phyloP scores from a whole-genome alignment of 2,797 vertebrate species.

The Rhinoraja longicauda region DNA sequence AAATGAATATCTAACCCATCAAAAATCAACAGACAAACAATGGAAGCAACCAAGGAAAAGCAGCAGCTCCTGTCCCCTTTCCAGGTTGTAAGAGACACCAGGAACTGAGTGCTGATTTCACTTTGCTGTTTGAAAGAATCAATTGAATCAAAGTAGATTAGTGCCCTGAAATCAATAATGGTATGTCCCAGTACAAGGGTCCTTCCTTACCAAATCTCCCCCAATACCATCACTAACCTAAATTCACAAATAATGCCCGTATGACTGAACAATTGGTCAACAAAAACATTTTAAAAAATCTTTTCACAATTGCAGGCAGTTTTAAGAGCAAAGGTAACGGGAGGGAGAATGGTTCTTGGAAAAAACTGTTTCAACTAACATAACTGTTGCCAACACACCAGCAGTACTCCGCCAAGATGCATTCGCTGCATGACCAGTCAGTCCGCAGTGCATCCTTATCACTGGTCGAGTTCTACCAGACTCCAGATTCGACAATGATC shows the following conservation, averaged over 20 bases:
- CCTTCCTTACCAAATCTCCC: conserved; percentile 11
- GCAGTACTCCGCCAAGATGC: conserved; percentile 59
- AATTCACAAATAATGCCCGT: conserved; percentile 33
- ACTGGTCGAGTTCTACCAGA: conserved; percentile 43
- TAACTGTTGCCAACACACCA: conserved; percentile 70
- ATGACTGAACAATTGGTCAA: conserved; percentile 36
- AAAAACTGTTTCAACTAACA: conserved; percentile 64
- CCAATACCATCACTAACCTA: conserved; percentile 23
- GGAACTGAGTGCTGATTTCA: conserved; percentile 7
- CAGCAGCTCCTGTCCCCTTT: conserved; percentile 13
- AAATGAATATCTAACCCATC: not conserved
- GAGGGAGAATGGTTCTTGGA: conserved; percentile 47
- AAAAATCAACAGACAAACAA: conserved; percentile 25
- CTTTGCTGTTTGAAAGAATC: not conserved
- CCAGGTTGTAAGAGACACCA: not conserved
- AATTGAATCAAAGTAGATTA: not conserved
- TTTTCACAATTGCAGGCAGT: conserved; percentile 30
- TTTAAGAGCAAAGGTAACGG: conserved; percentile 16
- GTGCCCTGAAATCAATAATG: conserved; percentile 31
- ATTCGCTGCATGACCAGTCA: conserved; percentile 48
- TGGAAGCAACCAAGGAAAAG: not conserved
- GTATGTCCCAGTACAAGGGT: conserved; percentile 13
- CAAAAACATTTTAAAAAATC: not conserved
- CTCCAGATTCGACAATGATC: conserved; percentile 61
- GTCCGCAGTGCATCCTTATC: conserved; percentile 26